Evolutionary conservation across 64 coral and sea anemone species (phyloP), one percentile per base, ranked within the genome.

Genomic region (Exaiptasia diaphana): DNA sequence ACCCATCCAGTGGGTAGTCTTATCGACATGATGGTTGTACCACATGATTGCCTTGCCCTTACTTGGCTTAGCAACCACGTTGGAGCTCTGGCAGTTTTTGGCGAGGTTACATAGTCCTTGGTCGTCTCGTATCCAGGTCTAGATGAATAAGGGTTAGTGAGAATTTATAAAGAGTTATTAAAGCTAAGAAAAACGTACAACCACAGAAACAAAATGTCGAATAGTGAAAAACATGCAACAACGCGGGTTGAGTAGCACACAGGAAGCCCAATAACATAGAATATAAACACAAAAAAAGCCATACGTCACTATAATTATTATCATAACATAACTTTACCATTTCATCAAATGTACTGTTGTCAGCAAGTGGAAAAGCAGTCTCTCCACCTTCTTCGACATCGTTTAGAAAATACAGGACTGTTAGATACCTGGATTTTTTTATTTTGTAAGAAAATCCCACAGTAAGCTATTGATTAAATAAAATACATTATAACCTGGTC

Each of bases 391-490:
- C 93, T 53, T 77, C 83, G 9, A 97, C 93, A 39, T 97, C 65
- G 25, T 90, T 90, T 38, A 97, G 67, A 56, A 97, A 97, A 73
- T 97, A 97, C 27, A 97, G 72, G 5, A 97, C 83, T 23, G 93
- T 97, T 3, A 90, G 50, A 83, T 90, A 97, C 73, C 93, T 97
- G 41, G n/a, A n/a, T n/a, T n/a, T n/a, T n/a, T n/a, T n/a, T n/a
- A n/a, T n/a, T n/a, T n/a, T n/a, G n/a, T n/a, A n/a, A n/a, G n/a
- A n/a, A n/a, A n/a, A n/a, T n/a, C n/a, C n/a, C n/a, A n/a, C n/a
- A n/a, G n/a, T n/a, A n/a, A n/a, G n/a, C n/a, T n/a, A n/a, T n/a
- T n/a, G n/a, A n/a, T n/a, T n/a, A n/a, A n/a, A n/a, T n/a, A n/a
- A n/a, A n/a, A n/a, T n/a, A n/a, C n/a, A n/a, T n/a, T n/a, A n/a